Conservation (phyloP, 1,140 invertebrate species). For the Hypsibius dujardini region DNA sequence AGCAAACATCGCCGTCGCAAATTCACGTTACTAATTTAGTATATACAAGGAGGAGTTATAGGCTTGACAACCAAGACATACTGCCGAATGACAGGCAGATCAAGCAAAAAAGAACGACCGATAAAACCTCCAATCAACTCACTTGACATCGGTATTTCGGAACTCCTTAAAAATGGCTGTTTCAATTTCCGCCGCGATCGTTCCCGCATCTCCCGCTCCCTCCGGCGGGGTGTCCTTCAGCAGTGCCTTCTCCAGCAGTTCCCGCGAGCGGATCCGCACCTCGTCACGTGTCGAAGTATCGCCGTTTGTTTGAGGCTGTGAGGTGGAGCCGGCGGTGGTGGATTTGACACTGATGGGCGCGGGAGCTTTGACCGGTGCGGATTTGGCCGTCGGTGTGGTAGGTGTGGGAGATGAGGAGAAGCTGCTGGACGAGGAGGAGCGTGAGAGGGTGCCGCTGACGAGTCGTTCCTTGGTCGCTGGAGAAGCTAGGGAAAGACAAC, state of each 20-base stretch:
- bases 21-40: too few relatives aligned
- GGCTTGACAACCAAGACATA: too few relatives aligned
- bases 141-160: conserved; percentile 31
- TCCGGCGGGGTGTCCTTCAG: conserved; percentile 32
- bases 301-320: too few relatives aligned
- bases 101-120: too few relatives aligned
- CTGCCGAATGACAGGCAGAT: too few relatives aligned
- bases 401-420: conserved; percentile 31
- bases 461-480: conserved; percentile 22
- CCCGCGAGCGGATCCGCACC: conserved; percentile 66
- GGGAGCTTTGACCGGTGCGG: too few relatives aligned
- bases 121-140: background rate
- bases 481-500: background rate
- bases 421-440: conserved; percentile 39
- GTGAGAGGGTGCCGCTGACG: conserved; percentile 22
- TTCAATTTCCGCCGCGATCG: conserved; percentile 64
- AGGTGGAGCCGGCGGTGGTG: too few relatives aligned
- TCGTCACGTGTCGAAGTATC: too few relatives aligned
- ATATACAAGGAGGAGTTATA: too few relatives aligned
- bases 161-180: conserved; percentile 79
- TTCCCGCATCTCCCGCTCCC: conserved; percentile 46
- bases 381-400: too few relatives aligned
- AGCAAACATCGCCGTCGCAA: too few relatives aligned
- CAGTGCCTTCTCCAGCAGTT: conserved; percentile 61
- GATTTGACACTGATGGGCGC: too few relatives aligned